These are phyloP conservation scores for Tetrapedia diversipes DNA, from an alignment of 2,888 invertebrate species.

Conservation along the genomic window DNA sequence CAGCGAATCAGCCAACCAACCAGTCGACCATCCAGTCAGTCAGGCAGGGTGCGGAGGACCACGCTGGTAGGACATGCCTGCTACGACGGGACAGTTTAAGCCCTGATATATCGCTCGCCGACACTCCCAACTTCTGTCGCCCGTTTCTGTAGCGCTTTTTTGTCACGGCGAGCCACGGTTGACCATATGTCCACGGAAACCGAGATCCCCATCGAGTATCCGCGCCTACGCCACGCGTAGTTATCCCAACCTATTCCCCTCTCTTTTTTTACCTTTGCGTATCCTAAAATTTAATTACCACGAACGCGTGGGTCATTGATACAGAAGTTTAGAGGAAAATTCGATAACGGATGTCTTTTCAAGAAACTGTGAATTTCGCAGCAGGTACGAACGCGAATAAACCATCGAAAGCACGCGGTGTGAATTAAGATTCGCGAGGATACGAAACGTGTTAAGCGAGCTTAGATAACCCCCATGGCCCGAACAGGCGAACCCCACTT, in stretches of 20 bases:
- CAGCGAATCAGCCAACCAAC: conserved; percentile 43
- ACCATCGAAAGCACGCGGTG: neutral
- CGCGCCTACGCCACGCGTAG: conserved; percentile 27
- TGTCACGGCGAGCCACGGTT: conserved; percentile 73
- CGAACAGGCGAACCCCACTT: conserved; percentile 66
- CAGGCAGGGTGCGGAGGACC: conserved; percentile 63
- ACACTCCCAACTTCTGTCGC: conserved; percentile 83
- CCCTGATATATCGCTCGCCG: conserved; percentile 82
- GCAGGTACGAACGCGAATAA: no score
- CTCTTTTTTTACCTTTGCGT: neutral
- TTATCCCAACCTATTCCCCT: neutral
- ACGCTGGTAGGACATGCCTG: conserved; percentile 72
- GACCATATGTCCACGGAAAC: conserved; percentile 79
- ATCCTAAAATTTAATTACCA: neutral
- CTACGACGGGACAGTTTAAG: conserved; percentile 80
- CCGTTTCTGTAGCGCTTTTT: conserved; percentile 80
- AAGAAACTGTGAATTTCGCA: no score
- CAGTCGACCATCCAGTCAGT: conserved; percentile 49
- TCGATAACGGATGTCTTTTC: no score
- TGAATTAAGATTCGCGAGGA: neutral
- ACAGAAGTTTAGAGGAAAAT: no score
- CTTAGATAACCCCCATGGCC: conserved; percentile 67
- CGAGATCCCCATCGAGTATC: conserved; percentile 58
- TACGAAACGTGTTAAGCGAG: conserved; percentile 54
- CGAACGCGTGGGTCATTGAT: no score